Conservation (phyloP, 2,113 vertebrate species). For the Cervus canadensis region DNA sequence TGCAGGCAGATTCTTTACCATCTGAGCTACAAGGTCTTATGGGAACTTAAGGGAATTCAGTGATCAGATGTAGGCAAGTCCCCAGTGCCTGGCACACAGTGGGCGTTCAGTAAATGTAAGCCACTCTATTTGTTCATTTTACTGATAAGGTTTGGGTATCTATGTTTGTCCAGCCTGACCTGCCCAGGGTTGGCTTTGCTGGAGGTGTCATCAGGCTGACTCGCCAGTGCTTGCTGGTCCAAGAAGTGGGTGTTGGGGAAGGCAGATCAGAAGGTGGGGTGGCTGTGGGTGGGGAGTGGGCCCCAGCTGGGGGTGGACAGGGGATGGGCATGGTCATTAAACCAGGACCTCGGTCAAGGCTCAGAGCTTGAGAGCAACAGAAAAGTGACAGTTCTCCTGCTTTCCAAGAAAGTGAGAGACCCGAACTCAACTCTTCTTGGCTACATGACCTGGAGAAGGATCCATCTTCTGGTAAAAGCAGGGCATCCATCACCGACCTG, state of each 20-base stretch:
- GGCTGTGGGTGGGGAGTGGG: background rate
- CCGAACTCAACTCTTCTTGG: background rate
- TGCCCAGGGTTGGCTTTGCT: background rate
- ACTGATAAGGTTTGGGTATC: background rate
- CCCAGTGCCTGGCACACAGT: background rate
- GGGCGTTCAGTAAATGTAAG: background rate
- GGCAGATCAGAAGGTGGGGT: background rate
- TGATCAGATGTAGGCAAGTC: background rate
- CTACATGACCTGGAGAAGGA: background rate
- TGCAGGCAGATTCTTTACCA: too few species aligned
- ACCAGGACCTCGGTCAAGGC: background rate
- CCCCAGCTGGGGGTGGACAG: background rate
- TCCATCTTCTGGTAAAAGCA: background rate
- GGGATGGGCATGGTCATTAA: background rate
- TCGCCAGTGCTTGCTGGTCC: accelerated
- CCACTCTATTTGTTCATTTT: background rate
- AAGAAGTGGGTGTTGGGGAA: background rate
- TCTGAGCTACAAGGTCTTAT: too few species aligned
- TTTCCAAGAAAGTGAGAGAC: background rate
- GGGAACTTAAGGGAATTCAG: background rate
- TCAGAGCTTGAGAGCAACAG: background rate
- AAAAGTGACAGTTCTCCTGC: background rate
- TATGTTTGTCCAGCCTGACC: background rate
- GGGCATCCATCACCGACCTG: background rate
- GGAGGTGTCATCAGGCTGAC: background rate